These are phyloP conservation scores for Corythoichthys intestinalis DNA, from an alignment of 2,113 vertebrate species.

Conservation along the genomic window DNA sequence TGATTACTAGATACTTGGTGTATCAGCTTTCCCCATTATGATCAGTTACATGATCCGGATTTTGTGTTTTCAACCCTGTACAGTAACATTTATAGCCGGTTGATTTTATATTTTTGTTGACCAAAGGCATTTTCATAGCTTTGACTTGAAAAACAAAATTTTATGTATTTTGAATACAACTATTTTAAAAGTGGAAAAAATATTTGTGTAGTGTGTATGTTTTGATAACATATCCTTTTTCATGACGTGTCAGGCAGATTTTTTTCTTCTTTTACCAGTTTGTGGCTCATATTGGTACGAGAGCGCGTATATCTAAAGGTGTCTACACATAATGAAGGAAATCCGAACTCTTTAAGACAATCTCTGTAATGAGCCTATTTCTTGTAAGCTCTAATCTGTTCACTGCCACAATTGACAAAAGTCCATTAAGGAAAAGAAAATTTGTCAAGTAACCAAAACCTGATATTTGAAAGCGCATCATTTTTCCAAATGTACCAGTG, in stretches of 20 bases:
- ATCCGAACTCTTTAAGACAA: constrained; percentile 20
- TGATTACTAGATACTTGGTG: constrained; percentile 84
- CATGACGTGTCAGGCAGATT: constrained; percentile 40
- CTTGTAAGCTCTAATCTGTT: not conserved
- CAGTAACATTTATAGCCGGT: constrained; percentile 65
- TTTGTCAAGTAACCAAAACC: constrained; percentile 1
- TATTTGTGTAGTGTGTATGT: constrained; percentile 31
- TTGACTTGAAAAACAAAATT: constrained; percentile 64
- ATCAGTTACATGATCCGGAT: constrained; percentile 97
- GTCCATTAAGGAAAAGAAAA: not conserved
- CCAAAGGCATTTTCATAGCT: constrained; percentile 74
- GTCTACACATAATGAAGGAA: constrained; percentile 13
- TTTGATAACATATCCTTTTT: constrained; percentile 48
- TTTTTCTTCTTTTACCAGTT: constrained; percentile 37
- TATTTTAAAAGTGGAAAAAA: constrained; percentile 60
- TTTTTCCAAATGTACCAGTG: not conserved
- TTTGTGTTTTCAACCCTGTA: constrained; percentile 67
- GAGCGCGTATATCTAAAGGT: constrained; percentile 21
- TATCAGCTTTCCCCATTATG: constrained; percentile 82
- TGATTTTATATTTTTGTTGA: constrained; percentile 76
- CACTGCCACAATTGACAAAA: constrained; percentile 13
- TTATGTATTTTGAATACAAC: constrained; percentile 70
- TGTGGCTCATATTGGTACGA: constrained; percentile 48
- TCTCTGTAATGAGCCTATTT: constrained; percentile 7
- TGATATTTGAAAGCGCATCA: not conserved